Evolutionary conservation across 2,888 invertebrate genomes (phyloP).

Genomic region (Ecdyonurus torrentis): DNA sequence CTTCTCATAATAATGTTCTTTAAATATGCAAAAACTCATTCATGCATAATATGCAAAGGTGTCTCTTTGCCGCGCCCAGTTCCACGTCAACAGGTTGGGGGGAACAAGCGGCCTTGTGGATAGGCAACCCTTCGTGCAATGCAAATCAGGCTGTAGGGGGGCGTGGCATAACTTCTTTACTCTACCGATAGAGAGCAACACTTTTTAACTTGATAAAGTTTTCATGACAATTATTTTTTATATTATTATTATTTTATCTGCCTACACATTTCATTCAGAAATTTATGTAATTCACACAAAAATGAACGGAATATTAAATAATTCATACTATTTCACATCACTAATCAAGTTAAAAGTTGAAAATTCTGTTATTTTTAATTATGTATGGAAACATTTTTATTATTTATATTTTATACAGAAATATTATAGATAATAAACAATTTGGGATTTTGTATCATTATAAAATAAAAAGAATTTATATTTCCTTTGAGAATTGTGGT

Average conservation of each 20-base stretch:
- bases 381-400: background rate
- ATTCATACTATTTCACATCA: too few relatives aligned
- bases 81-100: background rate
- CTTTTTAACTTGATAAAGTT: background rate
- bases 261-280: too few relatives aligned
- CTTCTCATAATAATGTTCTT: too few relatives aligned
- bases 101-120: background rate
- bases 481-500: too few relatives aligned
- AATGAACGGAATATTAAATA: too few relatives aligned
- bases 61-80: background rate
- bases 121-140: background rate
- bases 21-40: too few relatives aligned
- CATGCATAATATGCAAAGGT: too few relatives aligned
- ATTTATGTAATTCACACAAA: too few relatives aligned
- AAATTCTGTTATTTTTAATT: too few relatives aligned
- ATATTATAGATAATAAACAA: background rate
- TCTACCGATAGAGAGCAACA: background rate
- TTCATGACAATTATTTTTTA: background rate
- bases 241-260: too few relatives aligned
- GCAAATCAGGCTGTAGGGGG: background rate
- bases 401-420: background rate
- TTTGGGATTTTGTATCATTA: background rate
- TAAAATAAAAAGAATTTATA: too few relatives aligned
- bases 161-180: background rate
- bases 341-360: too few relatives aligned